Evolutionary conservation across 2,888 invertebrate genomes (phyloP).

Genomic region (Cosmopolites sordidus): DNA sequence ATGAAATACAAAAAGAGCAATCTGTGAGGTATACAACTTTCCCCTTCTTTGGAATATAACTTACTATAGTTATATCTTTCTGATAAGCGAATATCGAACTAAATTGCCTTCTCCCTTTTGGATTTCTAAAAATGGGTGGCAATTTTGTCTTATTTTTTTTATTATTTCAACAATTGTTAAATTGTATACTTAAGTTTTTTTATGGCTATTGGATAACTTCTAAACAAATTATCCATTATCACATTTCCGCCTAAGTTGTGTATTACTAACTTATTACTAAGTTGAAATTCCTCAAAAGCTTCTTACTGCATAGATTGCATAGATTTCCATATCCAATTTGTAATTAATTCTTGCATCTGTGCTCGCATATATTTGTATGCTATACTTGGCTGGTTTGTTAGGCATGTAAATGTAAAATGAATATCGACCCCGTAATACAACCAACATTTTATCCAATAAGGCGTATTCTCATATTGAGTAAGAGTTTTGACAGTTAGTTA

Average conservation of each 20-base stretch:
- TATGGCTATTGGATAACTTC: neutral
- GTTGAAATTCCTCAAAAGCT: no score
- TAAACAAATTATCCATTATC: neutral
- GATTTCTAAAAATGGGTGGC: neutral
- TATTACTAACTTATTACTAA: neutral
- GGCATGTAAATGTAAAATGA: neutral
- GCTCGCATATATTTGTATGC: no score
- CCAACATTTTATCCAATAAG: neutral
- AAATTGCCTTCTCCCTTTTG: neutral
- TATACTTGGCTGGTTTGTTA: neutral
- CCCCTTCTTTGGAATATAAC: neutral
- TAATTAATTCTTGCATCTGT: no score
- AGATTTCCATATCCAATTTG: no score
- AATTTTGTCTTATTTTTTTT: neutral
- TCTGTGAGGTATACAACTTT: neutral
- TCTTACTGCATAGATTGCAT: no score
- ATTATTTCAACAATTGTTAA: neutral
- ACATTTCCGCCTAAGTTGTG: neutral
- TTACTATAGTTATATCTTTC: neutral
- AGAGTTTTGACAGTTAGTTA: neutral
- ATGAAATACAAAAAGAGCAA: no score
- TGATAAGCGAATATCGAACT: neutral
- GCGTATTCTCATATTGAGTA: neutral
- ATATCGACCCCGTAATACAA: neutral
- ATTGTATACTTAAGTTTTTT: neutral